These are phyloP conservation scores for Scaeva pyrastri DNA, from an alignment of 2,888 invertebrate genomes.

Conservation along the genomic window DNA sequence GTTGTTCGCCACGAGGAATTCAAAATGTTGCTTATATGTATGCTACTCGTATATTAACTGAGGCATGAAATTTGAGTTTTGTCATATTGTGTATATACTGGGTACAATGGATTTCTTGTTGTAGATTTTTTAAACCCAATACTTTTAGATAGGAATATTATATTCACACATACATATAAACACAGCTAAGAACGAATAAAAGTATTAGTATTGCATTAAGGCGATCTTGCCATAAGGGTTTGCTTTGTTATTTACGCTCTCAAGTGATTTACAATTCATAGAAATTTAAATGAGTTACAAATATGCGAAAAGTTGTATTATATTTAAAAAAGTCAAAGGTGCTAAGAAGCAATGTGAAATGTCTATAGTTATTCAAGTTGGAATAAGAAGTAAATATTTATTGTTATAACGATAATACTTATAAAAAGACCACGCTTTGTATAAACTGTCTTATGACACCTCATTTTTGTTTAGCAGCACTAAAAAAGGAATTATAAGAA, in stretches of 20 bases:
- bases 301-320: neutral
- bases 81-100: neutral
- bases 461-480: no score
- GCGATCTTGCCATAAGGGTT: conserved; percentile 22
- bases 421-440: neutral
- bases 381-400: neutral
- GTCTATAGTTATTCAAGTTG: neutral
- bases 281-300: conserved; percentile 20
- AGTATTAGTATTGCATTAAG: neutral
- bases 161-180: no score
- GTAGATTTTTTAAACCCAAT: neutral
- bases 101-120: conserved; percentile 17
- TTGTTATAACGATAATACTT: neutral
- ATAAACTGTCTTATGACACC: no score
- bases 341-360: neutral
- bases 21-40: conserved; percentile 17
- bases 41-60: conserved; percentile 21
- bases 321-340: neutral
- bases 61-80: conserved; percentile 47
- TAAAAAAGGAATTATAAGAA: no score
- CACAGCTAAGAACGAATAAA: no score
- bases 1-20: conserved; percentile 23
- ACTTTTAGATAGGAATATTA: neutral
- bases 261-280: conserved; percentile 37
- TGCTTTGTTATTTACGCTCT: conserved; percentile 9